Base-by-base conservation (phyloP, 2,797 vertebrate species). In the Sebastes trivittatus region DNA sequence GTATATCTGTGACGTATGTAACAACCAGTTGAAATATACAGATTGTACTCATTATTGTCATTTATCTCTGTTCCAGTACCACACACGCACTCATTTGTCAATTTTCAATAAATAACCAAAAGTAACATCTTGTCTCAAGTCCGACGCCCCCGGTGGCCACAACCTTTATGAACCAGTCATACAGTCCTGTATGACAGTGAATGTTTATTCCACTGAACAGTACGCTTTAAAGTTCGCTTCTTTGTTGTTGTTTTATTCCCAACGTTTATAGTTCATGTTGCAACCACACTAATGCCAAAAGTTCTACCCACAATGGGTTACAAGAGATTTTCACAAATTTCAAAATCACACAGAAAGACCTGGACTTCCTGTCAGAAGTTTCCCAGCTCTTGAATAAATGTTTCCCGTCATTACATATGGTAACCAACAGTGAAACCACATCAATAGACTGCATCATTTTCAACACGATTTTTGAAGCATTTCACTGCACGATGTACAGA, bases 301-400 rank as follows among this genome's bases (percentile, higher is more conserved):
- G 16, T 38, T 58, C 42, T 5, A 46, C 11, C 7, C 18, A 11
- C 38, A 16, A 20, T 11, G n/a, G 5, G 5, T 62, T 46, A 63
- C 9, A 29, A 42, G 38, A 22, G 46, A 11, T 32, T 66, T 66
- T 20, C n/a, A 59, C 4, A 13, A 54, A n/a, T 54, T 25, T 1
- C 34, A 42, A 61, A 27, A 46, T 68, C 7, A 22, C 13, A 71
- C 34, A 72, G 22, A 34, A 1, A 14, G 18, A 61, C 20, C 54
- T 11, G 1, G 2, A 59, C 58, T 78, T 82, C 73, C 77, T 66
- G 58, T 69, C 14, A 64, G 8, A 69, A 25, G 42, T 72, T 70
- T 75, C 30, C 52, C 70, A 58, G 42, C n/a, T 58, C 13, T 4
- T 75, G 20, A 61, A 27, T 32, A 20, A 55, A n/a, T 52, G 18